Evolutionary conservation across 2,797 vertebrate genomes (phyloP).

Genomic region (Myoxocephalus aenaeus): DNA sequence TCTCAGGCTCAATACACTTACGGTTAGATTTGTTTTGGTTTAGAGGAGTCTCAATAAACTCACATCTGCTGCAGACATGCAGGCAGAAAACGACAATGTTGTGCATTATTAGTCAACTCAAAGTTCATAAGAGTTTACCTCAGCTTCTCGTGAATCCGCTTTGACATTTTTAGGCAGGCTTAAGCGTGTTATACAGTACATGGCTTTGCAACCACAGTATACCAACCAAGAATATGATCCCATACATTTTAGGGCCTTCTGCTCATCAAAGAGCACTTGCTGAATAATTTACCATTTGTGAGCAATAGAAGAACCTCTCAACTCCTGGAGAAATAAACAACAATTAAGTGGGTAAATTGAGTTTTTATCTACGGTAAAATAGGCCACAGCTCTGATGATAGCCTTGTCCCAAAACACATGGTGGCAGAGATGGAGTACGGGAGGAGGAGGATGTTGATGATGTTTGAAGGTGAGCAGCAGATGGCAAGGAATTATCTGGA

Average conservation of each 20-base stretch:
- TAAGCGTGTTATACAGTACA: background rate
- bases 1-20: slow-evolving; percentile 31
- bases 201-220: background rate
- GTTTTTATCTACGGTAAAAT: slow-evolving; percentile 77
- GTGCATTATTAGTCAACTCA: slow-evolving; percentile 4
- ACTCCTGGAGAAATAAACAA: slow-evolving; percentile 45
- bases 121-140: slow-evolving; percentile 12
- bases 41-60: slow-evolving; percentile 22
- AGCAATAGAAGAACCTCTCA: slow-evolving; percentile 37
- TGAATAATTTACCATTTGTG: slow-evolving; percentile 13
- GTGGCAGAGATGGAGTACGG: slow-evolving; percentile 48
- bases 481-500: slow-evolving; percentile 73
- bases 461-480: slow-evolving; percentile 66
- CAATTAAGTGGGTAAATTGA: slow-evolving; percentile 74
- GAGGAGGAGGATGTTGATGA: slow-evolving; percentile 34
- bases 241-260: background rate
- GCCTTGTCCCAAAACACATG: slow-evolving; percentile 74
- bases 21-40: slow-evolving; percentile 36
- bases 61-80: slow-evolving; percentile 30
- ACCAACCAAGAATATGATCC: slow-evolving; percentile 9
- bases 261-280: slow-evolving; percentile 1
- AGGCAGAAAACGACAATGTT: background rate
- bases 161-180: background rate
- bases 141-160: slow-evolving; percentile 2
- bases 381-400: slow-evolving; percentile 67